Evolutionary conservation across 2,113 vertebrate genomes (phyloP).

Genomic region (Oxygymnocypris stewartii): DNA sequence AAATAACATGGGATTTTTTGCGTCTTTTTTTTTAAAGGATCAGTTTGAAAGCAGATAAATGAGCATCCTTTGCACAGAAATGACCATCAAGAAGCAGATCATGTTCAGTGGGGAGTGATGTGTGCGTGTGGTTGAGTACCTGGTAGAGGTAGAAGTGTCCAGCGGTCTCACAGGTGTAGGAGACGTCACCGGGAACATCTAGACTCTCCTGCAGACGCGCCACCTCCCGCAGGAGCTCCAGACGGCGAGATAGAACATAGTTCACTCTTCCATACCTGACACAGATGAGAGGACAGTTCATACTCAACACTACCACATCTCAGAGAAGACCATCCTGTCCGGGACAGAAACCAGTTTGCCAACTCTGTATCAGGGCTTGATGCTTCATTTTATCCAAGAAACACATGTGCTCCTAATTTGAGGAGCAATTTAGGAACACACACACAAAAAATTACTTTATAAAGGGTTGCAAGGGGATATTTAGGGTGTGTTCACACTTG

Average conservation of each 20-base stretch:
- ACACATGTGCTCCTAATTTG: not conserved
- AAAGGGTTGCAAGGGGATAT: too few species aligned
- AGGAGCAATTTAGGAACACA: too few species aligned
- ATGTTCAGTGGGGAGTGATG: not conserved
- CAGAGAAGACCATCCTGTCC: too few species aligned
- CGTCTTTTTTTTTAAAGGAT: too few species aligned
- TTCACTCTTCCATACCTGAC: constrained; percentile 95
- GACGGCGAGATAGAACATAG: constrained; percentile 92
- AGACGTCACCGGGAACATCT: constrained; percentile 94
- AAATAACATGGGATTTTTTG: too few species aligned
- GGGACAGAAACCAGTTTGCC: not conserved
- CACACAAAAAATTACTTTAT: too few species aligned
- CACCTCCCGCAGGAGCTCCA: constrained; percentile 93
- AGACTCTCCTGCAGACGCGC: constrained; percentile 93
- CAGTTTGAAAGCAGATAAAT: not conserved
- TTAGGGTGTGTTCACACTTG: too few species aligned
- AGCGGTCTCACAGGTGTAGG: constrained; percentile 98
- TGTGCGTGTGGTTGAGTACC: constrained; percentile 68
- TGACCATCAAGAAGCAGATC: not conserved
- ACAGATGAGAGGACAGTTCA: not conserved
- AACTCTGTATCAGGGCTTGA: not conserved
- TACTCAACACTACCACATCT: not conserved
- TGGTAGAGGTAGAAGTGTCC: constrained; percentile 98
- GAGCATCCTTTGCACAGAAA: not conserved
- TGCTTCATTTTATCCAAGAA: not conserved